Base-by-base conservation (phyloP, 1,140 invertebrate species). In the Drosophila lacertosa region DNA sequence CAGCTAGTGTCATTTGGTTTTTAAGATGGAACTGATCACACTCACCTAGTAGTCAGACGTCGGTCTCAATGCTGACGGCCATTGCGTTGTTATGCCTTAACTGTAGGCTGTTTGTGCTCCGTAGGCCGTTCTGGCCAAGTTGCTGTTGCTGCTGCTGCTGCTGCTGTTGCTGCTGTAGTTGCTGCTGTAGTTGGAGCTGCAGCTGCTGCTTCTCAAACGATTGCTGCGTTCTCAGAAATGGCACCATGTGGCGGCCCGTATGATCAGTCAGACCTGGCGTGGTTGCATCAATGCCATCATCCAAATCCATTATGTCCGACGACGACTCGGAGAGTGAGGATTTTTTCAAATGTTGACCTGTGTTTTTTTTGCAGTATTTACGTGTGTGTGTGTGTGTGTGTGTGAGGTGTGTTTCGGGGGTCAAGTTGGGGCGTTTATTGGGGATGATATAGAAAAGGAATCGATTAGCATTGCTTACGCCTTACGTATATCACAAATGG, bases 31-130 rank as follows among this genome's bases (percentile, higher is more conserved):
- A n/a, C n/a, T n/a, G n/a, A n/a, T n/a, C n/a, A 13, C 32, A 91
- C 93, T 94, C 92, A 97, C 96, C 95, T 94, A 94, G 94, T 96
- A 96, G 96, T 98, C 97, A 99, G 95, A 98, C 97, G 94, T 99
- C 97, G 93, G 98, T 99, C 93, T 99, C 97, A 92, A 98, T 97
- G 92, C 96, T 96, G 93, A 96, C 95, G 91, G 95, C 94, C 83
- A 91, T 90, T 47, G 91, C 91, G 70, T 90, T 97, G 92, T 97
- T 97, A 92, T 96, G 96, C 91, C 95, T 95, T 86, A 96, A 94
- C 92, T 96, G 96, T 92, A 94, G 95, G 93, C 96, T 96, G 91
- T 95, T 94, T 92, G 96, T 96, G 88, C 94, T 95, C 78, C 89
- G 69, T 93, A 92, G 92, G 94, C 93, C 92, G 37, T 90, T 90